A percentile compares a stretch with the other conserved stretches of the same genome.
phyloP scores from a whole-genome alignment of 2,888 invertebrate genomes.

The Schizaphis graminum region DNA sequence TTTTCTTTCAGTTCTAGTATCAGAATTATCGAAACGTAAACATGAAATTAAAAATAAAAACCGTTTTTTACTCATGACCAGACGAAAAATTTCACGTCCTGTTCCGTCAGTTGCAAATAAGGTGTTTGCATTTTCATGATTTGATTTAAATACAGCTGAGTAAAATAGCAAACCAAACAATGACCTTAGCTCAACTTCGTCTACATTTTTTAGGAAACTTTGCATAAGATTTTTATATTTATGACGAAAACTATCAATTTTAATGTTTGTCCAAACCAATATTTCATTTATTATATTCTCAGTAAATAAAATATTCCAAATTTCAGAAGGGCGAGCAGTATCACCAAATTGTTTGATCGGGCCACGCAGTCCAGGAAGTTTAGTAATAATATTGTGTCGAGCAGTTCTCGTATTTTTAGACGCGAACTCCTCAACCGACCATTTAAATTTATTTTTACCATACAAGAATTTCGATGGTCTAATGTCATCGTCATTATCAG shows the following conservation, averaged over 20 bases:
- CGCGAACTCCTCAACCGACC: slow-evolving; percentile 11
- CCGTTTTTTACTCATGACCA: slow-evolving; percentile 44
- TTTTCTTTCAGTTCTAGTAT: slow-evolving; percentile 35
- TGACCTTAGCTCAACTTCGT: slow-evolving; percentile 42
- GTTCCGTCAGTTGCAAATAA: slow-evolving; percentile 36
- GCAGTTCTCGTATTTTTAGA: slow-evolving; percentile 28
- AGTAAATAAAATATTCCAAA: slow-evolving; percentile 50
- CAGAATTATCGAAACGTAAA: slow-evolving; percentile 42
- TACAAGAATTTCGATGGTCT: not conserved
- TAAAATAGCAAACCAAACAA: slow-evolving; percentile 38
- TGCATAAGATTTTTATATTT: not conserved
- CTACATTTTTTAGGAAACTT: slow-evolving; percentile 35
- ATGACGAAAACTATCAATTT: slow-evolving; percentile 9
- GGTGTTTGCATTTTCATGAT: slow-evolving; percentile 26
- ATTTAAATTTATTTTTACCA: slow-evolving; percentile 25
- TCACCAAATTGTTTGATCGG: slow-evolving; percentile 23
- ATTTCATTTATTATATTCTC: slow-evolving; percentile 40
- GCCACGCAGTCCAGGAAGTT: slow-evolving; percentile 35
- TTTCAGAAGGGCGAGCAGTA: slow-evolving; percentile 22
- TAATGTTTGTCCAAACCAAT: slow-evolving; percentile 29
- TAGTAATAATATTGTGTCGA: slow-evolving; percentile 46
- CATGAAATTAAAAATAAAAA: slow-evolving; percentile 49
- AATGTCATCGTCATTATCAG: not conserved
- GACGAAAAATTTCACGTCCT: slow-evolving; percentile 32
- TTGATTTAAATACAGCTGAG: slow-evolving; percentile 51